These are phyloP conservation scores for Octodonta nipae DNA, from an alignment of 2,888 invertebrate genomes.

Conservation along the genomic window DNA sequence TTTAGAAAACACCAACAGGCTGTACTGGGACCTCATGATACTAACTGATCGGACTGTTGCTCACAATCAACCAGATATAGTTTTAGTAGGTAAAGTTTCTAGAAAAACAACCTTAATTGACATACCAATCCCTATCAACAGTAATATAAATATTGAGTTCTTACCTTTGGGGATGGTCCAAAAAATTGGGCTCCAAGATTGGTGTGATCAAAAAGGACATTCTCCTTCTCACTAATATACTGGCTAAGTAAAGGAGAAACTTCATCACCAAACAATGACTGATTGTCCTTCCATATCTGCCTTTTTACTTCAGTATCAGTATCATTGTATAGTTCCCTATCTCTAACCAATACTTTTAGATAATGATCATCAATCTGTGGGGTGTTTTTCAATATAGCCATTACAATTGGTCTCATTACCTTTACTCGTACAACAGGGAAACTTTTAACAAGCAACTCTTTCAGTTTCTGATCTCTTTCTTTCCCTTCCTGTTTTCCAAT, in stretches of 20 bases:
- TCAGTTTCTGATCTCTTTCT: constrained; percentile 70
- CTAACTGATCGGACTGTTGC: no score
- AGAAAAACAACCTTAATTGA: no score
- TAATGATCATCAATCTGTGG: constrained; percentile 87
- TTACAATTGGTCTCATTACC: constrained; percentile 80
- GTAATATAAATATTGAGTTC: no score
- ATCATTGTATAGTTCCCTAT: constrained; percentile 81
- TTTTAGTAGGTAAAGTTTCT: no score
- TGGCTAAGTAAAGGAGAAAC: constrained; percentile 87
- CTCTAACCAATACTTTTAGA: constrained; percentile 60
- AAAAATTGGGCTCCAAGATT: constrained; percentile 78
- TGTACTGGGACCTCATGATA: no score
- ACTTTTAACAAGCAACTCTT: constrained; percentile 79
- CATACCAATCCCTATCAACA: no score
- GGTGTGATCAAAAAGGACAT: constrained; percentile 74
- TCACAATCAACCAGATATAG: no score
- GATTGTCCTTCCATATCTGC: constrained; percentile 97
- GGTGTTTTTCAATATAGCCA: constrained; percentile 86
- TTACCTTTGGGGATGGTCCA: constrained; percentile 80
- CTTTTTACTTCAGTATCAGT: constrained; percentile 93
- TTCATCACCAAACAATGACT: constrained; percentile 91
- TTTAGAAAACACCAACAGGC: no score
- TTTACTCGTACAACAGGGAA: constrained; percentile 89
- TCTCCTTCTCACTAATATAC: constrained; percentile 88
- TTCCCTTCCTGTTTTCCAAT: constrained; percentile 59